Evolutionary conservation across 2,888 invertebrate species (phyloP).

Genomic region (Eutolmus rufibarbis): DNA sequence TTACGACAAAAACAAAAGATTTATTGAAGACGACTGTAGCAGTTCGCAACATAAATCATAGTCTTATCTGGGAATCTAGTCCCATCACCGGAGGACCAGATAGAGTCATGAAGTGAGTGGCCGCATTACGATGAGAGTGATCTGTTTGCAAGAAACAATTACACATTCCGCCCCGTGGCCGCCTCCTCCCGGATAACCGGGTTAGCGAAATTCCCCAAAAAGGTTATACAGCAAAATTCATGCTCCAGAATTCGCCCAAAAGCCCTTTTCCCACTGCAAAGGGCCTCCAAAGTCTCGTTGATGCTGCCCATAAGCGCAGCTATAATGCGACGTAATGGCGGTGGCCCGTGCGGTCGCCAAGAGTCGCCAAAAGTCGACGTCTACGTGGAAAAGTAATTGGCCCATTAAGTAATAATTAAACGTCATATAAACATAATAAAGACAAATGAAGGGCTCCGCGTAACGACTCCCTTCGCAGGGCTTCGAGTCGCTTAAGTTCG

Average conservation of each 20-base stretch:
- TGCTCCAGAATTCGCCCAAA: background rate
- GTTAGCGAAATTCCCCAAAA: background rate
- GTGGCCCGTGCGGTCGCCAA: background rate
- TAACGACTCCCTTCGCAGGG: background rate
- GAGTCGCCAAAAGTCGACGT: background rate
- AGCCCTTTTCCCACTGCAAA: background rate
- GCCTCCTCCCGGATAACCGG: background rate
- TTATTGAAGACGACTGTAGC: background rate
- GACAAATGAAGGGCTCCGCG: constrained; percentile 38
- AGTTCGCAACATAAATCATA: constrained; percentile 1
- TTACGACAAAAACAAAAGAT: background rate
- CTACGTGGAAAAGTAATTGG: constrained; percentile 40
- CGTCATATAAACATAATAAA: constrained; percentile 42
- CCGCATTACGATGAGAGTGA: background rate
- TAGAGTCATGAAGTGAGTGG: background rate
- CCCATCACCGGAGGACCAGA: background rate
- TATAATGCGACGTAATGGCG: background rate
- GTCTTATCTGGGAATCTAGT: background rate
- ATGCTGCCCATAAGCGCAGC: background rate
- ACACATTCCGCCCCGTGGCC: background rate
- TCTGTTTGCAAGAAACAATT: constrained; percentile 21
- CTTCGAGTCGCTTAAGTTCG: background rate
- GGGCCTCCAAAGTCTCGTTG: constrained; percentile 8
- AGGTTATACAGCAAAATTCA: background rate
- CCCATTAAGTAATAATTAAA: constrained; percentile 42